Evolutionary conservation across 2,888 invertebrate genomes (phyloP).

Genomic region (Imbricaverruca yamaguchii): DNA sequence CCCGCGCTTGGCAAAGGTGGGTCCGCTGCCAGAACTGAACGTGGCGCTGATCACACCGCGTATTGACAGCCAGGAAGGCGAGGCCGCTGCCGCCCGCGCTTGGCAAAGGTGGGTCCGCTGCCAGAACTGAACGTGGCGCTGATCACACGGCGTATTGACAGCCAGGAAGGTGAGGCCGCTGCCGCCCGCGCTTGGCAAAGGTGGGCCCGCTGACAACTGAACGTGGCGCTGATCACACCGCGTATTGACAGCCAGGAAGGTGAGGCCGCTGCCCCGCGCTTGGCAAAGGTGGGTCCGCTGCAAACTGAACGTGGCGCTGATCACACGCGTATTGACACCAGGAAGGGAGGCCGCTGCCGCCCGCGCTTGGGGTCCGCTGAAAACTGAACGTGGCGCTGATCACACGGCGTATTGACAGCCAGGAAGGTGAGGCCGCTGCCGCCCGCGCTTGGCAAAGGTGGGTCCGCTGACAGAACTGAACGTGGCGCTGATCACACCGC

Average conservation of each 20-base stretch:
- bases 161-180: not conserved
- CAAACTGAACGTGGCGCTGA: not conserved
- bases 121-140: not conserved
- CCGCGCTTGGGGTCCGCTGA: too few species aligned
- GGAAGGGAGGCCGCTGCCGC: not conserved
- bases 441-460: too few species aligned
- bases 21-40: not conserved
- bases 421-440: not conserved
- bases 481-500: not conserved
- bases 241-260: not conserved
- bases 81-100: not conserved
- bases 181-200: too few species aligned
- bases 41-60: not conserved
- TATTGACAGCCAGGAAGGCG: not conserved
- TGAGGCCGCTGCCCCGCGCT: not conserved
- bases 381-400: constrained; percentile 5
- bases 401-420: not conserved
- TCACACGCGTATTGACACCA: not conserved
- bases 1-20: too few species aligned
- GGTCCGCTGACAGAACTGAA: not conserved
- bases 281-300: too few species aligned
- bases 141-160: not conserved
- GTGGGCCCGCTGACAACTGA: too few species aligned
- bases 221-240: not conserved
- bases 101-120: too few species aligned